A percentile compares a stretch with the other conserved stretches of the same genome.
Conservation (phyloP, 2,113 vertebrate genomes). For the Sinocyclocheilus maitianheensis region DNA sequence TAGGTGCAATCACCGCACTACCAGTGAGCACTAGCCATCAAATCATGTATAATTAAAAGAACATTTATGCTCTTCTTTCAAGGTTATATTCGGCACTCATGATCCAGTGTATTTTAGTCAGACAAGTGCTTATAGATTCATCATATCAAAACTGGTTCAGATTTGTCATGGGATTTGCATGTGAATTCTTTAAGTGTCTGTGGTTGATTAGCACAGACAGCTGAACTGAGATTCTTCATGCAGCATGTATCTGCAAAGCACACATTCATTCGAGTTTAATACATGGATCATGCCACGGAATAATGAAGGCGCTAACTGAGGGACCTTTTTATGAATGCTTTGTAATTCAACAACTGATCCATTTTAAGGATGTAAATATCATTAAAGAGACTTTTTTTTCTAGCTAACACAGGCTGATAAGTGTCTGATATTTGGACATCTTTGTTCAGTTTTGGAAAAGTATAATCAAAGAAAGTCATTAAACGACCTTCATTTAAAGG, state of each 20-base stretch:
- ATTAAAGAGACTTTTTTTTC: background rate
- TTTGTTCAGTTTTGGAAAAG: background rate
- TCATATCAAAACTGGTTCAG: background rate
- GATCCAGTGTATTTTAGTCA: background rate
- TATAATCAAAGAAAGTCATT: background rate
- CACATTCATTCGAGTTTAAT: conserved; percentile 51
- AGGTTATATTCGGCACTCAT: background rate
- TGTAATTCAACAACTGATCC: conserved; percentile 64
- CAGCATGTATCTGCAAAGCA: conserved; percentile 51
- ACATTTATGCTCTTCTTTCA: conserved; percentile 10
- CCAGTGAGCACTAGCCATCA: conserved; percentile 13
- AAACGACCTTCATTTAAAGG: background rate
- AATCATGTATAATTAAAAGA: conserved; percentile 27
- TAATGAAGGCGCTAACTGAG: conserved; percentile 62
- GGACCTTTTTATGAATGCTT: conserved; percentile 57
- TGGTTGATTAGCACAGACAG: background rate
- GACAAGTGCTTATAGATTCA: background rate
- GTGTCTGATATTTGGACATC: background rate
- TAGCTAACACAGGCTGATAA: conserved; percentile 38
- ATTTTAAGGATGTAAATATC: conserved; percentile 62
- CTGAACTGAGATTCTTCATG: background rate
- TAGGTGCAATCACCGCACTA: conserved; percentile 10
- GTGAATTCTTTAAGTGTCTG: conserved; percentile 9
- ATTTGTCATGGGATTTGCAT: conserved; percentile 12
- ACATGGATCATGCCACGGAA: conserved; percentile 29